Percentiles rank a stretch among this genome's conserved stretches.
phyloP scores from a whole-genome alignment of 2,797 vertebrate species.

The Gallinago nigripennis region DNA sequence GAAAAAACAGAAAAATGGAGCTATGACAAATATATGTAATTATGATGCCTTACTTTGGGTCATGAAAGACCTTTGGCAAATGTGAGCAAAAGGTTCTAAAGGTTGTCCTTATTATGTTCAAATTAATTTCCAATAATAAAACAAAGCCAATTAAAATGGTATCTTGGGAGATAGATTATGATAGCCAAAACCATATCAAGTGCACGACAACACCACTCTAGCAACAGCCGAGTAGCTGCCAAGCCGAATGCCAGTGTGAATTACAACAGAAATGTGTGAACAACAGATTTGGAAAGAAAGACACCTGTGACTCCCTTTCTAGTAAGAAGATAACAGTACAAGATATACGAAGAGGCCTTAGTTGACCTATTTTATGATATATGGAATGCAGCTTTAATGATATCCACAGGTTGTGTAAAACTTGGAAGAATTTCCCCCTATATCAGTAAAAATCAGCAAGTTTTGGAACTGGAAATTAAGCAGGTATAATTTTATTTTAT shows the following conservation, averaged over 20 bases:
- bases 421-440: background rate
- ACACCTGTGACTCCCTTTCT: slow-evolving; percentile 1
- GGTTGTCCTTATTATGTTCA: background rate
- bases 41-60: background rate
- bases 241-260: background rate
- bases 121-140: slow-evolving; percentile 38
- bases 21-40: background rate
- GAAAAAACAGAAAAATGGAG: background rate
- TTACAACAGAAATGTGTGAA: slow-evolving; percentile 22
- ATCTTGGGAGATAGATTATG: background rate
- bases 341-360: background rate
- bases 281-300: background rate
- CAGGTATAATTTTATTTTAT: background rate
- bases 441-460: background rate
- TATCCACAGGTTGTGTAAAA: background rate
- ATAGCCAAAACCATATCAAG: background rate
- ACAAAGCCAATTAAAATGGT: slow-evolving; percentile 21
- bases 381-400: background rate
- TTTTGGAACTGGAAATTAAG: slow-evolving; percentile 5
- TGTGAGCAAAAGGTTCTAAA: background rate
- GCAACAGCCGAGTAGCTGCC: slow-evolving; percentile 19
- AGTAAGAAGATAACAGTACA: background rate
- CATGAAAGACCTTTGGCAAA: background rate
- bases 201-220: background rate
- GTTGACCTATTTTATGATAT: background rate